Conservation (phyloP, 2,797 vertebrate species). For the Tympanoctomys barrerae region DNA sequence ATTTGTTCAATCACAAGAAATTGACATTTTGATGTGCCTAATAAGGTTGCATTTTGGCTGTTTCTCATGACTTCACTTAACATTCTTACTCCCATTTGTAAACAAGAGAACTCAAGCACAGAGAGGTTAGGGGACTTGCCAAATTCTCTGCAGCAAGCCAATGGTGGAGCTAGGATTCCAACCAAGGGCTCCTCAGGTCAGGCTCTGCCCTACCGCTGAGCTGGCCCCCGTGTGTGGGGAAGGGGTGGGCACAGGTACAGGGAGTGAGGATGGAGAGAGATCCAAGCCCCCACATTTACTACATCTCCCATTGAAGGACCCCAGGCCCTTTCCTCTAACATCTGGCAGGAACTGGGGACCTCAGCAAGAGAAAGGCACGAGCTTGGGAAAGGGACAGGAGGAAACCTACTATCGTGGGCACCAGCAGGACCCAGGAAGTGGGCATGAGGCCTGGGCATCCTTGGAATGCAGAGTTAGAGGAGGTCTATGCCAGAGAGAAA, state of each 20-base stretch:
- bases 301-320: background rate
- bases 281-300: background rate
- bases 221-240: background rate
- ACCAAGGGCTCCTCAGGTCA: background rate
- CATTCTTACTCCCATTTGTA: background rate
- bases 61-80: slow-evolving; percentile 9
- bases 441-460: background rate
- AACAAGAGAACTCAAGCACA: background rate
- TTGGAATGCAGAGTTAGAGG: slow-evolving; percentile 10
- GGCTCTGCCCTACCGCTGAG: background rate
- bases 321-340: background rate
- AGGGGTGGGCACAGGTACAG: background rate
- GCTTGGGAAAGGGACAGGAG: background rate
- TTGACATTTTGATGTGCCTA: slow-evolving; percentile 5
- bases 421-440: background rate
- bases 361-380: background rate
- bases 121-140: background rate
- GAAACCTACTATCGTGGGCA: background rate
- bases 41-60: background rate
- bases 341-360: background rate
- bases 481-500: background rate
- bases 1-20: slow-evolving; percentile 28
- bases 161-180: background rate
- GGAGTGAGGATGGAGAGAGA: background rate
- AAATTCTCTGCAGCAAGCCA: slow-evolving; percentile 45